These are phyloP conservation scores for Eupeodes latifasciatus DNA, from an alignment of 2,888 invertebrate genomes.

Conservation along the genomic window DNA sequence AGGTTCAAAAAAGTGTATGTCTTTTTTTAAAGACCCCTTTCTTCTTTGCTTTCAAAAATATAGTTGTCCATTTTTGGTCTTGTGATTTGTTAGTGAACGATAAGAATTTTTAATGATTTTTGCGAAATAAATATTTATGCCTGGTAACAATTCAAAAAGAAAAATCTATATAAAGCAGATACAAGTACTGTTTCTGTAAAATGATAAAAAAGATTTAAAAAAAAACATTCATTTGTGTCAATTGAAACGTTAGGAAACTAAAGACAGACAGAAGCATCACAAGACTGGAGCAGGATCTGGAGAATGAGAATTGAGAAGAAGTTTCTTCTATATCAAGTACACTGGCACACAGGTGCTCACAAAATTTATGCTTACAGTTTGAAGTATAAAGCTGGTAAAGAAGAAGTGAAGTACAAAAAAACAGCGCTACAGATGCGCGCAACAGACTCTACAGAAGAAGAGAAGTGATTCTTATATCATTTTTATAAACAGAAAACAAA, in stretches of 20 bases:
- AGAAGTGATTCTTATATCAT: conserved; percentile 63
- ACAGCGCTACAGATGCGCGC: conserved; percentile 27
- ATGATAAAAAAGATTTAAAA: background rate
- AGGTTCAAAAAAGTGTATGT: no score
- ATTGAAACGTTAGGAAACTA: conserved; percentile 67
- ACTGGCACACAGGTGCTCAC: conserved; percentile 66
- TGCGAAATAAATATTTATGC: background rate
- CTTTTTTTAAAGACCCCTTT: no score
- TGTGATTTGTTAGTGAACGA: background rate
- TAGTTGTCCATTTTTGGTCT: no score
- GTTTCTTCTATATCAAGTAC: conserved; percentile 29
- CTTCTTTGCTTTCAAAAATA: no score
- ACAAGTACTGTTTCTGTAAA: background rate
- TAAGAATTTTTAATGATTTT: background rate
- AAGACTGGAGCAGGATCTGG: background rate
- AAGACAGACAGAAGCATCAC: conserved; percentile 42
- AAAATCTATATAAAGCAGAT: conserved; percentile 37
- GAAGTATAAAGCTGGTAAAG: conserved; percentile 33
- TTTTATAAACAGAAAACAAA: conserved; percentile 34
- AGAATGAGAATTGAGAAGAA: conserved; percentile 25
- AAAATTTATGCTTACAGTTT: conserved; percentile 65
- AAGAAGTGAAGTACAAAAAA: background rate
- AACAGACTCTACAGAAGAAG: conserved; percentile 33
- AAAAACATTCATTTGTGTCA: conserved; percentile 65
- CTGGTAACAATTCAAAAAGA: conserved; percentile 7